phyloP scores from a whole-genome alignment of 2,797 vertebrate genomes.

The Scomberomorus guttatus region DNA sequence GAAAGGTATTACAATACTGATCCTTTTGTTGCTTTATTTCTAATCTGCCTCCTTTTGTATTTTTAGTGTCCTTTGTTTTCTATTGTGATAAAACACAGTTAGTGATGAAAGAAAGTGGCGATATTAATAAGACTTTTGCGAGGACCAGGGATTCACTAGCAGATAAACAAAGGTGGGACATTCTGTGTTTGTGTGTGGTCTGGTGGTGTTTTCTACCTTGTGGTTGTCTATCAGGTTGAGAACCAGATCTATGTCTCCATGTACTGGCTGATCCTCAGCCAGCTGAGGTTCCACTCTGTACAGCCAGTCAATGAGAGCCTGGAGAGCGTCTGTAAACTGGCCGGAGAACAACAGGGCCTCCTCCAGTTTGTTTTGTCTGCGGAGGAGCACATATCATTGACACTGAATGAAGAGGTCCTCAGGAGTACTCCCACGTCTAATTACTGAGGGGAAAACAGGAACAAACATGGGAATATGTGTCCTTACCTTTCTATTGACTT shows the following conservation, averaged over 20 bases:
- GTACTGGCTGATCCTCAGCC: conserved; percentile 97
- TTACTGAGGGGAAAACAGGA: not conserved
- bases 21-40: conserved; percentile 14
- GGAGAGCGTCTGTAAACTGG: conserved; percentile 97
- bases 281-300: conserved; percentile 97
- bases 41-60: conserved; percentile 4
- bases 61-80: conserved; percentile 34
- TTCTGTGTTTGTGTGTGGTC: not conserved
- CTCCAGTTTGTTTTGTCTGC: conserved; percentile 98
- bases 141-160: not conserved
- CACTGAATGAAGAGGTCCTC: not conserved
- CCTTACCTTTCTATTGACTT: conserved; percentile 97
- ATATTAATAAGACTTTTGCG: not conserved
- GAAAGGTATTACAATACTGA: not conserved
- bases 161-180: not conserved
- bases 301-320: conserved; percentile 99
- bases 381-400: conserved; percentile 38
- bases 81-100: conserved; percentile 44
- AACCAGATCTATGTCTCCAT: conserved; percentile 97
- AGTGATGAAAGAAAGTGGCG: conserved; percentile 27
- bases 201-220: conserved; percentile 88
- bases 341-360: conserved; percentile 98
- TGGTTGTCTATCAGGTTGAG: conserved; percentile 98
- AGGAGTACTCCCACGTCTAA: not conserved
- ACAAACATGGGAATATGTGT: not conserved